Evolutionary conservation across 2,113 vertebrate genomes (phyloP).

Genomic region (Damaliscus lunatus): DNA sequence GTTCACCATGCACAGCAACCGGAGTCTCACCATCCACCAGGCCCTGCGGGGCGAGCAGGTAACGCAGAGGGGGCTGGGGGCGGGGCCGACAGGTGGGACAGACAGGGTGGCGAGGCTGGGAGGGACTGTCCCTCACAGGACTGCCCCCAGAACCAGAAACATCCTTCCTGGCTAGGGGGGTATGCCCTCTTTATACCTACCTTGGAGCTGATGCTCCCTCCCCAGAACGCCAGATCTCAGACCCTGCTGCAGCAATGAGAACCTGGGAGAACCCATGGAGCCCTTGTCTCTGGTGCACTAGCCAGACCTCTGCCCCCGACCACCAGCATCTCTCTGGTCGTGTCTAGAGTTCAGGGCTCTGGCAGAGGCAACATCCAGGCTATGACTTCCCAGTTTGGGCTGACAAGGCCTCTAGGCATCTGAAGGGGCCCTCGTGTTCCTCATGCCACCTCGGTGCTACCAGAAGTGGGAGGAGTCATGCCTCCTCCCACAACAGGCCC

Average conservation of each 20-base stretch:
- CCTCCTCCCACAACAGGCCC: neutral
- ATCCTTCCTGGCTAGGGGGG: neutral
- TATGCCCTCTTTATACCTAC: neutral
- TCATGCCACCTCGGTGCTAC: neutral
- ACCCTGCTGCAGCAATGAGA: neutral
- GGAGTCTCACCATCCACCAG: constrained; percentile 91
- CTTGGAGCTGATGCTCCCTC: neutral
- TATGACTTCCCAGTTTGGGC: neutral
- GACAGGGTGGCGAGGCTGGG: neutral
- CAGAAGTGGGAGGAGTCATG: neutral
- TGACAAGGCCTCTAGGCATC: neutral
- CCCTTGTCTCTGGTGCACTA: neutral
- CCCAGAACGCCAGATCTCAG: neutral
- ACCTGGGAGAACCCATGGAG: neutral
- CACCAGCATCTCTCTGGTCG: neutral
- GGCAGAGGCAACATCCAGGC: neutral
- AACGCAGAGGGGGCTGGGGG: neutral
- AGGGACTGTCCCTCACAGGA: neutral
- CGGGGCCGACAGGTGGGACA: too few relatives aligned
- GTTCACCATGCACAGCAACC: constrained; percentile 90
- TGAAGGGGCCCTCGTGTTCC: neutral
- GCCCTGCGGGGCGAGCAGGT: constrained; percentile 94
- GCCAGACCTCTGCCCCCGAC: neutral
- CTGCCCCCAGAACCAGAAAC: neutral
- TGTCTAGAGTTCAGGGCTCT: neutral